phyloP scores from a whole-genome alignment of 2,113 vertebrate genomes.

The Neodon shergylaensis region DNA sequence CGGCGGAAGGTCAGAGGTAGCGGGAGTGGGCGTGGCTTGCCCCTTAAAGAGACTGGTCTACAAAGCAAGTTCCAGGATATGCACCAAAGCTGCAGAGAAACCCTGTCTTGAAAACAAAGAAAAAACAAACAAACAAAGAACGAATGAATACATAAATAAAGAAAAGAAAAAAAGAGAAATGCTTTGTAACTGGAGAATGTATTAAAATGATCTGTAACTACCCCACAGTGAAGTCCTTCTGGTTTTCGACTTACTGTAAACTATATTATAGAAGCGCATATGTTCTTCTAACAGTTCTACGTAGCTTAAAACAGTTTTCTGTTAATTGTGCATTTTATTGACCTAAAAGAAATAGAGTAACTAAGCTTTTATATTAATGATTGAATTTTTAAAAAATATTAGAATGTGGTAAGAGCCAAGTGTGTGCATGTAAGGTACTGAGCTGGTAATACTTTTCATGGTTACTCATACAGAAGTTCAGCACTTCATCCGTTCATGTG shows the following conservation, averaged over 20 bases:
- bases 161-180: neutral
- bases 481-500: slow-evolving; percentile 14
- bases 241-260: neutral
- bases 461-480: neutral
- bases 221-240: slow-evolving; percentile 26
- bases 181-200: neutral
- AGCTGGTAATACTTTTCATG: neutral
- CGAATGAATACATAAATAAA: neutral
- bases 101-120: neutral
- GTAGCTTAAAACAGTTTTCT: neutral
- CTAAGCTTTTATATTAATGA: slow-evolving; percentile 10
- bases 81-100: neutral
- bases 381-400: slow-evolving; percentile 30
- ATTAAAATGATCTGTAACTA: slow-evolving; percentile 23
- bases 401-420: neutral
- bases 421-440: neutral
- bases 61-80: neutral
- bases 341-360: slow-evolving; percentile 44
- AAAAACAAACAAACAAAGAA: neutral
- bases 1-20: too few relatives aligned
- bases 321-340: neutral
- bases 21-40: too few relatives aligned
- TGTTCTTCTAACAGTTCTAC: slow-evolving; percentile 20
- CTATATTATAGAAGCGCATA: neutral
- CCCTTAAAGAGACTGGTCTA: neutral